Percentiles rank a stretch among this genome's conserved stretches.
phyloP scores from a whole-genome alignment of 2,888 invertebrate species.

The Xanthorhoe designata region DNA sequence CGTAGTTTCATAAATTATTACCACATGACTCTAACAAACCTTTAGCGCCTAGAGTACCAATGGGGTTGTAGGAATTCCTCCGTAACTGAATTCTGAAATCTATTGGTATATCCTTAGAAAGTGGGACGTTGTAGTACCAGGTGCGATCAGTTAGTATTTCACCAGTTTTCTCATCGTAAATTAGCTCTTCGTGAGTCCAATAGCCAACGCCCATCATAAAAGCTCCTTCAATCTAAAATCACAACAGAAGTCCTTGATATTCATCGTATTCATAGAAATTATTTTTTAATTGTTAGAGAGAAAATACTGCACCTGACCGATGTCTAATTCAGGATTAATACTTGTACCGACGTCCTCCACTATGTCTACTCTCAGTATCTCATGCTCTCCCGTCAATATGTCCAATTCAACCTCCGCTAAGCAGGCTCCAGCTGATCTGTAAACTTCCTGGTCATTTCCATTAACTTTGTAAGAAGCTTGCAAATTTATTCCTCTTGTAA shows the following conservation, averaged over 20 bases:
- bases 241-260: too few relatives aligned
- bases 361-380: conserved; percentile 87
- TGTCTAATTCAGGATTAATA: conserved; percentile 88
- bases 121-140: conserved; percentile 92
- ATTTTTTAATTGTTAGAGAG: too few relatives aligned
- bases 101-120: conserved; percentile 90
- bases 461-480: conserved; percentile 65
- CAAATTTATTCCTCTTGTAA: conserved; percentile 64
- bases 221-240: conserved; percentile 87
- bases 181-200: conserved; percentile 90
- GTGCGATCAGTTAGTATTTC: conserved; percentile 90
- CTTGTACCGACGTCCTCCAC: conserved; percentile 88
- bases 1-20: too few relatives aligned
- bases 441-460: conserved; percentile 57
- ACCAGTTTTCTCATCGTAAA: conserved; percentile 88
- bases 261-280: too few relatives aligned
- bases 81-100: conserved; percentile 89
- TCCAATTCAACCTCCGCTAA: conserved; percentile 90
- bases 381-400: conserved; percentile 89
- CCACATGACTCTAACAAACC: conserved; percentile 56
- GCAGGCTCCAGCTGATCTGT: conserved; percentile 83
- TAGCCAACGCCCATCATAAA: conserved; percentile 91
- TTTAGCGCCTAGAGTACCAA: conserved; percentile 68
- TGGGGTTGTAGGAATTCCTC: conserved; percentile 87
- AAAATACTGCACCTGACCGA: conserved; percentile 86